phyloP scores from a whole-genome alignment of 1,140 invertebrate genomes.

The Forficula auricularia region DNA sequence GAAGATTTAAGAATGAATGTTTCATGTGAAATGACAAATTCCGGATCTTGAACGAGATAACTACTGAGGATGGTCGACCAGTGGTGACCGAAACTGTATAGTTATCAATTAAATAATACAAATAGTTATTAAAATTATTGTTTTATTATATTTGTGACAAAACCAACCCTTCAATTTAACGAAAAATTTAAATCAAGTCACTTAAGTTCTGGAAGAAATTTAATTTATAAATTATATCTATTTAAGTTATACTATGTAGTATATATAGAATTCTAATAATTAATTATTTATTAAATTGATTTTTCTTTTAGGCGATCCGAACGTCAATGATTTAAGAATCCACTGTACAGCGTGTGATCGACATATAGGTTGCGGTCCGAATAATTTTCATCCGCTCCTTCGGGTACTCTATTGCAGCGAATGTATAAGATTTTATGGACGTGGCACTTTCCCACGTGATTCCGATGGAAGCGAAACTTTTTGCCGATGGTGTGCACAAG shows the following conservation, averaged over 20 bases:
- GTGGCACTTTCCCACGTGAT: constrained; percentile 56
- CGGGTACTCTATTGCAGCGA: constrained; percentile 57
- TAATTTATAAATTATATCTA: too few relatives aligned
- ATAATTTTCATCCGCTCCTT: constrained; percentile 51
- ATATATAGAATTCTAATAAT: background rate
- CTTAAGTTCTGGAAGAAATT: too few relatives aligned
- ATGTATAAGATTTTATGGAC: constrained; percentile 61
- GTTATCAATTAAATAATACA: too few relatives aligned
- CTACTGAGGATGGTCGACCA: too few relatives aligned
- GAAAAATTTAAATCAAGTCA: too few relatives aligned
- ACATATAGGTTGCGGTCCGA: constrained; percentile 48
- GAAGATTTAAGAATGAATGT: too few relatives aligned
- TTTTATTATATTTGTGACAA: too few relatives aligned
- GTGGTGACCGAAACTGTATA: too few relatives aligned
- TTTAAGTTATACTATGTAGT: background rate
- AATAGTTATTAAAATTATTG: too few relatives aligned
- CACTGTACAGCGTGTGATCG: constrained; percentile 54
- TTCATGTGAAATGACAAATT: too few relatives aligned
- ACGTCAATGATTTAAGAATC: constrained; percentile 20
- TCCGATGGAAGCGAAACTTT: constrained; percentile 77
- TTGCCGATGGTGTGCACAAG: constrained; percentile 81
- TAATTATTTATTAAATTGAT: background rate
- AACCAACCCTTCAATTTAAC: too few relatives aligned
- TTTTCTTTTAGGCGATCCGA: background rate
- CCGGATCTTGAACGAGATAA: too few relatives aligned